phyloP scores from a whole-genome alignment of 2,888 invertebrate genomes.

The Thalpophila matura region DNA sequence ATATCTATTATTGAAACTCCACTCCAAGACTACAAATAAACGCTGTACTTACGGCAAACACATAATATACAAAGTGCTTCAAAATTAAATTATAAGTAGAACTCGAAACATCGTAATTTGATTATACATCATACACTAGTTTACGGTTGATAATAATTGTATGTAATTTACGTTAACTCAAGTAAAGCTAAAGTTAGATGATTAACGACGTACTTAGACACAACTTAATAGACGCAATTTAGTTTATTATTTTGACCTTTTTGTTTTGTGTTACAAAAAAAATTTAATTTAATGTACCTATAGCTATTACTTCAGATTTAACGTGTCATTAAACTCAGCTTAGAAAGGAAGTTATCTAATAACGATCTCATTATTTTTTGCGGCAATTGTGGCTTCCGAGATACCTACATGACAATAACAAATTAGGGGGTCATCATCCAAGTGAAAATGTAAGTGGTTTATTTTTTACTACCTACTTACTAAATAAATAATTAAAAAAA shows the following conservation, averaged over 20 bases:
- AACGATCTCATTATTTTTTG: conserved; percentile 2
- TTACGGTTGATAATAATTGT: conserved; percentile 24
- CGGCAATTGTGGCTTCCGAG: background rate
- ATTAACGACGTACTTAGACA: conserved; percentile 30
- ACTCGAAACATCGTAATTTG: conserved; percentile 22
- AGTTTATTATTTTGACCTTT: conserved; percentile 47
- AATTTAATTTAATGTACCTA: conserved; percentile 13
- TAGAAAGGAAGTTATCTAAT: conserved; percentile 32
- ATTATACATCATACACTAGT: conserved; percentile 32
- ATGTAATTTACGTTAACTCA: conserved; percentile 20
- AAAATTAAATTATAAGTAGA: conserved; percentile 5
- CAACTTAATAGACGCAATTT: conserved; percentile 38
- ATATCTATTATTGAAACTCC: too few relatives aligned
- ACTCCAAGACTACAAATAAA: conserved; percentile 1
- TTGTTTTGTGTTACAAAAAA: conserved; percentile 22
- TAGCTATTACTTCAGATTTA: background rate
- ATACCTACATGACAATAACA: background rate
- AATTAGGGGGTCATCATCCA: background rate
- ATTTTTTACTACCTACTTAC: too few relatives aligned
- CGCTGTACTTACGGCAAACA: background rate
- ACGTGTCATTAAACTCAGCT: conserved; percentile 31
- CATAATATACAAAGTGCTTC: conserved; percentile 10
- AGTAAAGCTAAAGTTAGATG: conserved; percentile 17
- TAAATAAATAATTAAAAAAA: too few relatives aligned
- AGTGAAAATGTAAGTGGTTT: conserved; percentile 20